Evolutionary conservation across 92 coral and sea anemone genomes (phyloP).

Genomic region (Galaxea fascicularis): DNA sequence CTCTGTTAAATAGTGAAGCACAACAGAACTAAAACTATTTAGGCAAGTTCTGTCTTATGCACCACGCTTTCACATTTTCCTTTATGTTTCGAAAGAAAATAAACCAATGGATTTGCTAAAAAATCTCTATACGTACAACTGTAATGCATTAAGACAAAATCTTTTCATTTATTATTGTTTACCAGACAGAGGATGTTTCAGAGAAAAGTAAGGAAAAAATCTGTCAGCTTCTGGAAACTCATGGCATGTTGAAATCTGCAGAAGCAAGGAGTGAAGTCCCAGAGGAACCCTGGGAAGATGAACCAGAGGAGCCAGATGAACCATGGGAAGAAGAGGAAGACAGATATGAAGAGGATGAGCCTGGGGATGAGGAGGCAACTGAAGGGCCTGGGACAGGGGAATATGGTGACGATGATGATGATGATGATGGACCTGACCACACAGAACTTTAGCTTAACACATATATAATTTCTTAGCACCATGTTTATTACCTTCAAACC

Average conservation of each 20-base stretch:
- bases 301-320: constrained; percentile 70
- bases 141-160: too few species aligned
- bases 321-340: constrained; percentile 61
- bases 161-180: background rate
- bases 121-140: too few species aligned
- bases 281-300: constrained; percentile 72
- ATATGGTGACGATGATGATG: constrained; percentile 15
- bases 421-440: constrained; percentile 29
- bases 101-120: too few species aligned
- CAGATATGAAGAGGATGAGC: constrained; percentile 55
- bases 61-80: too few species aligned
- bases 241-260: constrained; percentile 74
- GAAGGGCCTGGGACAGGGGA: constrained; percentile 44
- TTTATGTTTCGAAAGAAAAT: too few species aligned
- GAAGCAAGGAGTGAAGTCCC: constrained; percentile 75
- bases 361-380: constrained; percentile 39
- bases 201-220: constrained; percentile 60
- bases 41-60: too few species aligned
- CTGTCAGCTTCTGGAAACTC: constrained; percentile 73
- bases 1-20: too few species aligned
- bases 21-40: too few species aligned
- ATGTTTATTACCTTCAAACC: background rate
- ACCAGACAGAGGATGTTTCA: constrained; percentile 38
- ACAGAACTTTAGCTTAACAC: constrained; percentile 25
- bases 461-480: background rate